These are phyloP conservation scores for Pachymerium ferrugineum DNA, from an alignment of 2,888 invertebrate species.

Conservation along the genomic window DNA sequence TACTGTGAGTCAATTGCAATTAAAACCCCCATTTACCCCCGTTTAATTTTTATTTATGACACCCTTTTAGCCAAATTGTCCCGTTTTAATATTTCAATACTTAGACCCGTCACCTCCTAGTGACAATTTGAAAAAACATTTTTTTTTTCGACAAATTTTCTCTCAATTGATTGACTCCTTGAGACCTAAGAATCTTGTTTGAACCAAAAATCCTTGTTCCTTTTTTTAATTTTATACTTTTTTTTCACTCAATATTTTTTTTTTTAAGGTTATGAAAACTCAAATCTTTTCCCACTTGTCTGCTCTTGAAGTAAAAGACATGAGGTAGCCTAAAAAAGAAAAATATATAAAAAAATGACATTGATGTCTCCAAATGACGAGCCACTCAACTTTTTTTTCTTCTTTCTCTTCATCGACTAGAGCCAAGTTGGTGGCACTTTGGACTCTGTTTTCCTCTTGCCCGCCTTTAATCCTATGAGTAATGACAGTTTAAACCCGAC, in stretches of 20 bases:
- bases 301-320: background rate
- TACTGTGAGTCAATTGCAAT: conserved; percentile 10
- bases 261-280: background rate
- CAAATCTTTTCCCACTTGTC: background rate
- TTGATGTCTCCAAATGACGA: conserved; percentile 10
- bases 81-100: background rate
- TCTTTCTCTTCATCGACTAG: no score
- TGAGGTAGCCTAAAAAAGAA: background rate
- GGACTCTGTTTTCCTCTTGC: background rate
- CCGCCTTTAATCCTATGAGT: conserved; percentile 30
- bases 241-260: no score
- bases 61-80: background rate
- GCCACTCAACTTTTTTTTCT: background rate
- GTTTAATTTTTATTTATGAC: background rate
- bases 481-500: conserved; percentile 32
- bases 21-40: background rate
- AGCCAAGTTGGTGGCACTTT: background rate
- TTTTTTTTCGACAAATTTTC: background rate
- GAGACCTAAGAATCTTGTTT: no score
- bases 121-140: no score
- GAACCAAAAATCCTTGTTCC: background rate
- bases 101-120: no score
- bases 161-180: background rate
- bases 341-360: background rate
- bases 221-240: background rate